A percentile compares a stretch with the other conserved stretches of the same genome.
phyloP scores from a whole-genome alignment of 2,888 invertebrate genomes.

The Tinea pellionella region DNA sequence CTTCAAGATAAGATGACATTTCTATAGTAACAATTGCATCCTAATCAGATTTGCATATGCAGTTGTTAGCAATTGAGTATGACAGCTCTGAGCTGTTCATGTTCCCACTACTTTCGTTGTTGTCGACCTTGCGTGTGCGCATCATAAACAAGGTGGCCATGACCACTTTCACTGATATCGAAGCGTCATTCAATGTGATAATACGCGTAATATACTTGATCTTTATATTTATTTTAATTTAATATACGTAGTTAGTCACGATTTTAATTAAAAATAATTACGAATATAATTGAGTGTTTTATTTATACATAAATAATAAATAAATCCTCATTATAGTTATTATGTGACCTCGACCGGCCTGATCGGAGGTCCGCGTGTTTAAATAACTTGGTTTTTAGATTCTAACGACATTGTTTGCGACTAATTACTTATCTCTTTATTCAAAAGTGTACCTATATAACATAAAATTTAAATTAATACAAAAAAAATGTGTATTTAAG shows the following conservation, averaged over 20 bases:
- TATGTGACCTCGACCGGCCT: no score
- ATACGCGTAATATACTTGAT: background rate
- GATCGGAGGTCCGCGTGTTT: no score
- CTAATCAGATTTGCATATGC: no score
- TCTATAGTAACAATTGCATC: no score
- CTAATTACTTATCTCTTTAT: background rate
- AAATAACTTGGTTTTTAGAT: no score
- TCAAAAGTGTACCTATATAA: background rate
- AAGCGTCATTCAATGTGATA: background rate
- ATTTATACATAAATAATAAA: no score
- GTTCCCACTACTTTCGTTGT: background rate
- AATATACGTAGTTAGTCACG: background rate
- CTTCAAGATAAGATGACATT: no score
- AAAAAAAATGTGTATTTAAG: background rate
- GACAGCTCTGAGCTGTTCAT: background rate
- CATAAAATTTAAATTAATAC: background rate
- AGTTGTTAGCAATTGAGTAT: background rate
- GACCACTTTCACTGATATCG: constrained; percentile 14
- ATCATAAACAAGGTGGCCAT: constrained; percentile 2
- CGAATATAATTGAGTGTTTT: no score
- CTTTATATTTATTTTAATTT: no score
- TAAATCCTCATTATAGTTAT: no score
- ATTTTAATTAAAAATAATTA: background rate
- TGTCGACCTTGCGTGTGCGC: constrained; percentile 1
- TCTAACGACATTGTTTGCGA: no score